Percentiles rank a stretch among this genome's conserved stretches.
phyloP scores from a whole-genome alignment of 1,140 invertebrate genomes.

The Coelopa frigida region DNA sequence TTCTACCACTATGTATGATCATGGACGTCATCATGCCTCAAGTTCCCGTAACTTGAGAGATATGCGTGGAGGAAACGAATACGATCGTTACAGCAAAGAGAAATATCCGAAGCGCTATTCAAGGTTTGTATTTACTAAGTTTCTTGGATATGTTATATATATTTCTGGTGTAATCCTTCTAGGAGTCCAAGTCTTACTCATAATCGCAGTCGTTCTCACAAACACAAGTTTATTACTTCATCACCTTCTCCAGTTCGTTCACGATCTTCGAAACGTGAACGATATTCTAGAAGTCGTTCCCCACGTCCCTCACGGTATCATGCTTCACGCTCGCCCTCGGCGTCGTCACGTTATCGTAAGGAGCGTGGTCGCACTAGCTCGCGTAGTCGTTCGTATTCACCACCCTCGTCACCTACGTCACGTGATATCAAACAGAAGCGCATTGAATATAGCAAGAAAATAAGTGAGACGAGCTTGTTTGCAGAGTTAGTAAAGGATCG shows the following conservation, averaged over 20 bases:
- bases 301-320: conserved; percentile 23
- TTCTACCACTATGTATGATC: conserved; percentile 19
- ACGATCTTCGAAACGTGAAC: conserved; percentile 30
- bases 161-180: background rate
- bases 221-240: conserved; percentile 27
- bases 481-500: conserved; percentile 79
- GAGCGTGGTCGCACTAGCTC: conserved; percentile 21
- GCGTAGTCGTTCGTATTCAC: conserved; percentile 14
- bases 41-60: conserved; percentile 3
- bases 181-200: conserved; percentile 38
- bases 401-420: conserved; percentile 26
- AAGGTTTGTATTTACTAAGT: conserved; percentile 15
- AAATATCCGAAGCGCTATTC: conserved; percentile 30
- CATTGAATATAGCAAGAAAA: conserved; percentile 61
- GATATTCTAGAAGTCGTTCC: conserved; percentile 30
- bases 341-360: conserved; percentile 23
- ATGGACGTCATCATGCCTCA: conserved; percentile 27
- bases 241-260: conserved; percentile 26
- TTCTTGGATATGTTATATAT: background rate
- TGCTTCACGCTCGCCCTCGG: conserved; percentile 17
- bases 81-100: conserved; percentile 36
- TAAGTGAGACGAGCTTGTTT: conserved; percentile 77
- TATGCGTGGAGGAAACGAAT: conserved; percentile 18
- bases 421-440: conserved; percentile 44
- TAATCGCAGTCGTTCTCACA: conserved; percentile 18